Evolutionary conservation across 2,113 vertebrate genomes (phyloP).

Genomic region (Scytalopus superciliaris): DNA sequence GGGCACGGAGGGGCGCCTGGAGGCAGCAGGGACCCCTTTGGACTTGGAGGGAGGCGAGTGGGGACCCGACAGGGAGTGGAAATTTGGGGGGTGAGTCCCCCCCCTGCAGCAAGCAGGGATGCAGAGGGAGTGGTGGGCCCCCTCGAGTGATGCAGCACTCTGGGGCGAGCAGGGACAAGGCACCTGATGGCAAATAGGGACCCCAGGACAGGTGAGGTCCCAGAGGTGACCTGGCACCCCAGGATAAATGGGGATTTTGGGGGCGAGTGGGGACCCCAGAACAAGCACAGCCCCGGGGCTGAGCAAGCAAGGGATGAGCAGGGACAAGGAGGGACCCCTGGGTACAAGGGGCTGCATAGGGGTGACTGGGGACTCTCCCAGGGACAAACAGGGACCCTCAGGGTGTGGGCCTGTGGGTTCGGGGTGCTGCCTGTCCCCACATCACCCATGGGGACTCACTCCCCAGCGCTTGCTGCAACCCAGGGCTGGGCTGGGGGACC

Average conservation of each 20-base stretch:
- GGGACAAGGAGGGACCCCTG: neutral
- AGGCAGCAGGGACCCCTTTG: too few relatives aligned
- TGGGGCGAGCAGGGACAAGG: rapidly evolving
- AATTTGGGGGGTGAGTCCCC: neutral
- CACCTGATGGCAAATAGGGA: neutral
- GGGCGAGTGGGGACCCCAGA: neutral
- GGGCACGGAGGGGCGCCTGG: too few relatives aligned
- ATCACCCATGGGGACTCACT: neutral
- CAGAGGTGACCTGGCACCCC: neutral
- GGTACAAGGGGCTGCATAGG: neutral
- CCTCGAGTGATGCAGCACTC: neutral
- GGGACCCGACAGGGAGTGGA: neutral
- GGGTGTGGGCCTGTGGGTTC: neutral
- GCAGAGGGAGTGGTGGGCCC: neutral
- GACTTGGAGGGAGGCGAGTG: neutral
- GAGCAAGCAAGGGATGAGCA: neutral
- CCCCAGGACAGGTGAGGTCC: neutral
- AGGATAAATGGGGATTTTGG: neutral
- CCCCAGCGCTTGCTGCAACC: neutral
- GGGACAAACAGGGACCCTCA: neutral
- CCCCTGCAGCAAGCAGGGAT: neutral
- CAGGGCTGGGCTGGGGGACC: neutral
- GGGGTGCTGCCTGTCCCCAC: neutral
- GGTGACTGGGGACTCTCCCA: neutral
- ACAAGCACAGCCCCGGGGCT: neutral